Evolutionary conservation across 2,888 invertebrate species (phyloP).

Genomic region (Phragmatobia fuliginosa): DNA sequence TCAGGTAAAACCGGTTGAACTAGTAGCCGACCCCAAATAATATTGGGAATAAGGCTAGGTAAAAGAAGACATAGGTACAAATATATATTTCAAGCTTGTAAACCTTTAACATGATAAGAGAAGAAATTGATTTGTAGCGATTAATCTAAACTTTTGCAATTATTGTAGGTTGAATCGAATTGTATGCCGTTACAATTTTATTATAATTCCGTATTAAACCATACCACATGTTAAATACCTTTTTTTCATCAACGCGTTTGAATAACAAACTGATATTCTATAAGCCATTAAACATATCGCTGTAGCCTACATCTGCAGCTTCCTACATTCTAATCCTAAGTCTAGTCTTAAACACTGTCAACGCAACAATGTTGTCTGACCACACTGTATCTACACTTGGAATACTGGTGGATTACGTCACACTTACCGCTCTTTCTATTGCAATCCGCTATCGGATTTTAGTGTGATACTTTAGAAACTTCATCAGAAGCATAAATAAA

Average conservation of each 20-base stretch:
- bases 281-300: neutral
- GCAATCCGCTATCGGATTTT: constrained; percentile 9
- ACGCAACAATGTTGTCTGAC: constrained; percentile 2
- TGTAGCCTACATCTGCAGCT: neutral
- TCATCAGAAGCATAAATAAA: constrained; percentile 15
- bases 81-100: neutral
- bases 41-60: no score
- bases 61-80: no score
- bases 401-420: constrained; percentile 5
- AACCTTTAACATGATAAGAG: no score
- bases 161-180: neutral
- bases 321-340: constrained; percentile 8
- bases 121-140: neutral
- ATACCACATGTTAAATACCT: neutral
- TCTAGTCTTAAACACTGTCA: constrained; percentile 2
- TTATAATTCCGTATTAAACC: neutral
- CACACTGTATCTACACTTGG: neutral
- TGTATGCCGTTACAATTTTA: neutral
- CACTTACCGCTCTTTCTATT: constrained; percentile 6
- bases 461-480: constrained; percentile 17
- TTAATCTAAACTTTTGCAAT: neutral
- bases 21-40: no score
- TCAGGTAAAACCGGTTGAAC: no score
- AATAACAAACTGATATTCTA: neutral
- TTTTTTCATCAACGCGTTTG: neutral